Evolutionary conservation across 2,797 vertebrate genomes (phyloP).

Genomic region (Clarias laeviceps): DNA sequence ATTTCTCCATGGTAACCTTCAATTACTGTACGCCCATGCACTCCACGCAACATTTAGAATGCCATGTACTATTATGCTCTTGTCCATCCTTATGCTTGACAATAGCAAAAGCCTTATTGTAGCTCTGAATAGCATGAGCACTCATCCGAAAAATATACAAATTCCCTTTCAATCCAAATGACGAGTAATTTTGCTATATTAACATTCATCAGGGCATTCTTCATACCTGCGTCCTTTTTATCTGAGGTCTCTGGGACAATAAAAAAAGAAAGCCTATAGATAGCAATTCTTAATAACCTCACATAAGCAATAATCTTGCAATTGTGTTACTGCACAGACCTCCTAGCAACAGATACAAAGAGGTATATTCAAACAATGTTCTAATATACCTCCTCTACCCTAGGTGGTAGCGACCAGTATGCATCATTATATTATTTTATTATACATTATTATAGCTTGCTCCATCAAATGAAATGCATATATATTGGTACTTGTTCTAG

Average conservation of each 20-base stretch:
- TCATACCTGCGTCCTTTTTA: background rate
- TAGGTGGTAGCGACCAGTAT: background rate
- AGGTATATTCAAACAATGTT: background rate
- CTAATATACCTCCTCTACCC: background rate
- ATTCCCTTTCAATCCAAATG: background rate
- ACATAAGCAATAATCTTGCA: constrained; percentile 11
- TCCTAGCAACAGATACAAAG: background rate
- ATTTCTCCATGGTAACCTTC: constrained; percentile 59
- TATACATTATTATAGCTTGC: background rate
- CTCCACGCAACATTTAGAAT: constrained; percentile 54
- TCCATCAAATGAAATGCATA: background rate
- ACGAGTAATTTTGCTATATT: background rate
- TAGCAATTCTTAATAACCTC: constrained; percentile 13
- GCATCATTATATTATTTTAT: background rate
- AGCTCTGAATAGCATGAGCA: background rate
- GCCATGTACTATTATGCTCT: constrained; percentile 56
- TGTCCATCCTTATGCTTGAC: constrained; percentile 22
- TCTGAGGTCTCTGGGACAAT: background rate
- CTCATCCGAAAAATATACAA: background rate
- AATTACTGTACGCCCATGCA: constrained; percentile 54
- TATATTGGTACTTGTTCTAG: background rate
- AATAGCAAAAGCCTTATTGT: background rate
- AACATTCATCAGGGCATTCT: background rate
- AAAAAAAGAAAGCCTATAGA: constrained; percentile 13
- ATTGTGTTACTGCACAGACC: background rate